Evolutionary conservation across 2,113 vertebrate genomes (phyloP).

Genomic region (Pongo abelii): DNA sequence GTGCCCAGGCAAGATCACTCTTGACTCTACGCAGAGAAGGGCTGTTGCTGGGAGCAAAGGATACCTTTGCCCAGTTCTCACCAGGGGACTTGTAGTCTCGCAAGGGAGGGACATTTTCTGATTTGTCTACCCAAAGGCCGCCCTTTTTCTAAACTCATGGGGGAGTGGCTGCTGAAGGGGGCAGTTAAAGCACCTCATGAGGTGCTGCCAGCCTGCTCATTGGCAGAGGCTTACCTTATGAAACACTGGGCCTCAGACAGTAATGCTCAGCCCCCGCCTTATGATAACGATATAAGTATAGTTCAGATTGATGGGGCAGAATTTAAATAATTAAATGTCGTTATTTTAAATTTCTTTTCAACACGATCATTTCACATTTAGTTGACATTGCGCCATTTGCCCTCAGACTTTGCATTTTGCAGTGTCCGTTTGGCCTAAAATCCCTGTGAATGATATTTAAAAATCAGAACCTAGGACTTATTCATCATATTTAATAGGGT

Average conservation of each 20-base stretch:
- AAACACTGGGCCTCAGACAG: not conserved
- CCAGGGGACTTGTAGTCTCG: rapidly evolving
- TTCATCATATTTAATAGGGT: constrained; percentile 58
- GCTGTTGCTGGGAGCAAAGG: not conserved
- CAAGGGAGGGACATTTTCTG: not conserved
- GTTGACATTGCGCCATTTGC: not conserved
- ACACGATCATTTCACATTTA: not conserved
- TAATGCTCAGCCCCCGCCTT: not conserved
- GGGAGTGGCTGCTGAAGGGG: not conserved
- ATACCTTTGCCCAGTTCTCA: not conserved
- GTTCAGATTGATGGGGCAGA: not conserved
- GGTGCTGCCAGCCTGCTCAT: no score
- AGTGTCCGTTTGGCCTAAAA: not conserved
- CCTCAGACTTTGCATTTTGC: not conserved
- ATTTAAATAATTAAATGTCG: constrained; percentile 12
- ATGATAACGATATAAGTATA: not conserved
- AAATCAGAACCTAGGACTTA: constrained; percentile 4
- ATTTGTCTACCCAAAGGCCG: not conserved
- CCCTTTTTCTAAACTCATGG: not conserved
- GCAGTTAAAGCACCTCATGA: not conserved
- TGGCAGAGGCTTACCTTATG: not conserved
- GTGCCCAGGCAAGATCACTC: not conserved
- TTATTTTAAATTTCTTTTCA: constrained; percentile 23
- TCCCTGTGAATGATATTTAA: constrained; percentile 20
- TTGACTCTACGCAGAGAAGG: not conserved